These are phyloP conservation scores for Aplysia californica DNA, from an alignment of 1,140 invertebrate species.

Conservation along the genomic window DNA sequence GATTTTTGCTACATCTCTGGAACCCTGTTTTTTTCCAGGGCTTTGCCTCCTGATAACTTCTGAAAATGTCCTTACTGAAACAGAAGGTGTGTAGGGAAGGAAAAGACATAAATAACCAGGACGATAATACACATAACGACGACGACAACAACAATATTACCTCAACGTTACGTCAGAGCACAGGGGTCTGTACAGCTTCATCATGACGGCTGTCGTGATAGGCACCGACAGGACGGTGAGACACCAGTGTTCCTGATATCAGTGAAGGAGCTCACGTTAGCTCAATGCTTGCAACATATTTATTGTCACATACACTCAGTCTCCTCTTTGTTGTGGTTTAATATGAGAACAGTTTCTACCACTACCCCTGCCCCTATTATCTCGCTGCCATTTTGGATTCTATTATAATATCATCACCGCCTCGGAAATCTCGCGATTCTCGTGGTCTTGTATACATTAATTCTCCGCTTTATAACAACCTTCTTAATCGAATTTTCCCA, in stretches of 20 bases:
- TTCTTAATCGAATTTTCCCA: neutral
- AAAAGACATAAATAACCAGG: too few species aligned
- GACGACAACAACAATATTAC: neutral
- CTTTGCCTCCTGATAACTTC: too few species aligned
- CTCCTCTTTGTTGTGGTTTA: neutral
- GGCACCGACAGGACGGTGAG: neutral
- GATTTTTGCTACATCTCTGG: too few species aligned
- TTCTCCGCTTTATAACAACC: neutral
- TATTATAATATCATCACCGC: slow-evolving; percentile 35
- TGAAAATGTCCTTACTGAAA: too few species aligned
- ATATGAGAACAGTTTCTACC: neutral
- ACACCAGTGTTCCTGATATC: neutral
- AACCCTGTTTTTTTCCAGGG: too few species aligned
- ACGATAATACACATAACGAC: too few species aligned
- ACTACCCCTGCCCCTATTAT: neutral
- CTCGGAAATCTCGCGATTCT: slow-evolving; percentile 31
- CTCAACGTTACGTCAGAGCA: slow-evolving; percentile 22
- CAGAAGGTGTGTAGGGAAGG: too few species aligned
- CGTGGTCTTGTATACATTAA: neutral
- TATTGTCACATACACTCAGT: neutral
- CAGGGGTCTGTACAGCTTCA: slow-evolving; percentile 20
- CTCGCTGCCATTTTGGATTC: slow-evolving; percentile 31
- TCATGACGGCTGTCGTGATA: neutral
- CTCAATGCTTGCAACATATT: too few species aligned
- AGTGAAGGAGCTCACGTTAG: too few species aligned